Percentiles rank a stretch among this genome's conserved stretches.
Conservation (phyloP, 2,888 invertebrate species). For the Eupithecia vulgata region DNA sequence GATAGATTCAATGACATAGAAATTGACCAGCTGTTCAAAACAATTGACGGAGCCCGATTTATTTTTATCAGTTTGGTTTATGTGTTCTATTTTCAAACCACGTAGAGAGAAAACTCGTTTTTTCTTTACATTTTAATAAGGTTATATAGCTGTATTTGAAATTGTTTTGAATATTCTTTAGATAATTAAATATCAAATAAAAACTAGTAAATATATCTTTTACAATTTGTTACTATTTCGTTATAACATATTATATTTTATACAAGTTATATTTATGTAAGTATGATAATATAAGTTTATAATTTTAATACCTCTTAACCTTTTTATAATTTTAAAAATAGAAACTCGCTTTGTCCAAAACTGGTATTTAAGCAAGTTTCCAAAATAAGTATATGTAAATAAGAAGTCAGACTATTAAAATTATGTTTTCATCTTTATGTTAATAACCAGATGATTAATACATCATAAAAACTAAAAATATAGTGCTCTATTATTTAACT, state of each 20-base stretch:
- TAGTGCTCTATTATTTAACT: neutral
- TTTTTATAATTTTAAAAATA: neutral
- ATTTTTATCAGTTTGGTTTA: conserved; percentile 34
- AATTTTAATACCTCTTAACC: neutral
- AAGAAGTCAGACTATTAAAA: neutral
- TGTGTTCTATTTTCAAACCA: conserved; percentile 32
- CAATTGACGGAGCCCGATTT: conserved; percentile 29
- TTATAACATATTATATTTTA: too few relatives aligned
- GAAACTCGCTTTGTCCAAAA: neutral
- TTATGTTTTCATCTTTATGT: neutral
- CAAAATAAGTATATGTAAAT: neutral
- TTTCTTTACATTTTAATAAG: neutral
- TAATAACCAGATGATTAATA: neutral
- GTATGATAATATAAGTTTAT: too few relatives aligned
- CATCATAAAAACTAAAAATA: neutral
- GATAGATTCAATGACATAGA: conserved; percentile 66
- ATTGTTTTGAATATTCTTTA: neutral
- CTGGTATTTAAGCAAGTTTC: neutral
- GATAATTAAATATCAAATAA: too few relatives aligned
- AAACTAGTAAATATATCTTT: too few relatives aligned
- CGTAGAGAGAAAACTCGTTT: neutral
- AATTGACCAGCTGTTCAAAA: conserved; percentile 55
- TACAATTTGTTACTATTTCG: too few relatives aligned
- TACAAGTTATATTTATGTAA: too few relatives aligned
- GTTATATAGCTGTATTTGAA: neutral